Evolutionary conservation across 35 echinoderm and acorn worm species (phyloP).

Genomic region (Stichopus chloronotus): DNA sequence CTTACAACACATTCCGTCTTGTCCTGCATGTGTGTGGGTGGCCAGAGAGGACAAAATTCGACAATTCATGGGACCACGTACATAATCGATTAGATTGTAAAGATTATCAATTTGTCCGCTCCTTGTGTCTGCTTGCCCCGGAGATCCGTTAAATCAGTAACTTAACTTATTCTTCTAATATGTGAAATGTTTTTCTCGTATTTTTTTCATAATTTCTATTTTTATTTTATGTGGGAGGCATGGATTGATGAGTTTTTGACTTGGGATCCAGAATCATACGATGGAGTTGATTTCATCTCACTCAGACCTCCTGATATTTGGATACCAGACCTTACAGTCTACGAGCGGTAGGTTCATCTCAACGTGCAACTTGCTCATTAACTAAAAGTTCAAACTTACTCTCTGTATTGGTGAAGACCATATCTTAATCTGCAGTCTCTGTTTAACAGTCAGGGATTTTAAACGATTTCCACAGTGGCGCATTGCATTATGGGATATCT

Average conservation of each 20-base stretch:
- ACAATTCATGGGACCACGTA: background rate
- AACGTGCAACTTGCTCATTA: background rate
- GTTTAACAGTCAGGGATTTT: too few relatives aligned
- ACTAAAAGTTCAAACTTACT: background rate
- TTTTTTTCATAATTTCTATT: background rate
- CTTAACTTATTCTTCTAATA: background rate
- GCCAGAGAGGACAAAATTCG: too few relatives aligned
- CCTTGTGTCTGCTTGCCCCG: background rate
- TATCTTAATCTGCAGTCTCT: too few relatives aligned
- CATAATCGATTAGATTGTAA: background rate
- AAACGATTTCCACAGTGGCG: too few relatives aligned
- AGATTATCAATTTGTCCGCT: background rate
- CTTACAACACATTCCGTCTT: too few relatives aligned
- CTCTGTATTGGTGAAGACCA: background rate
- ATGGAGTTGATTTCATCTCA: conserved; percentile 16
- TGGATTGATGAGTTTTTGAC: conserved; percentile 59
- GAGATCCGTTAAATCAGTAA: background rate
- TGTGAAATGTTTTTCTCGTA: background rate
- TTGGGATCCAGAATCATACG: conserved; percentile 36
- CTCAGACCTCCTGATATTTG: conserved; percentile 24
- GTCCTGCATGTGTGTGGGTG: too few relatives aligned
- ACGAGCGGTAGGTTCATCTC: conserved; percentile 12
- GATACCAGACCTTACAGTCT: conserved; percentile 46
- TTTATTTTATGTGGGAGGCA: background rate
- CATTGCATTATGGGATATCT: too few relatives aligned